These are phyloP conservation scores for Pseudococcus longispinus DNA, from an alignment of 2,888 invertebrate species.

Conservation along the genomic window DNA sequence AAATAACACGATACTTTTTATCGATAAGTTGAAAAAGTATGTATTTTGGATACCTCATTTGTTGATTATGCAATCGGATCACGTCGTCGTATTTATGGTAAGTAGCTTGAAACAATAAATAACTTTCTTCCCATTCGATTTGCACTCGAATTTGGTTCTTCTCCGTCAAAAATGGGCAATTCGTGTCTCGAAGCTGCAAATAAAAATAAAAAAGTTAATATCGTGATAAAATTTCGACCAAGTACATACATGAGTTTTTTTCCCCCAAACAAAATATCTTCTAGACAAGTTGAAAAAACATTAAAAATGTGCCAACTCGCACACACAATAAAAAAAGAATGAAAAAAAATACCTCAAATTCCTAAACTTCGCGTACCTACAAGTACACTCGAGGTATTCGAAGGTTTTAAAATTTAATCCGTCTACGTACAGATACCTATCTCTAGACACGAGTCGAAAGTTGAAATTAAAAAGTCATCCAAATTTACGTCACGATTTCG, in stretches of 20 bases:
- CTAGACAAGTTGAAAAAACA: neutral
- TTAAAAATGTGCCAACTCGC: neutral
- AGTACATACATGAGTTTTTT: neutral
- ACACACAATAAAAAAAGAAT: neutral
- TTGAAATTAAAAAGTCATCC: conserved; percentile 5
- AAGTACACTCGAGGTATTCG: neutral
- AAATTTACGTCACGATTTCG: conserved; percentile 40
- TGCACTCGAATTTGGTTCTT: conserved; percentile 78
- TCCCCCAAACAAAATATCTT: neutral
- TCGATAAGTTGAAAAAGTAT: neutral
- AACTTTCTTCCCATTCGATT: conserved; percentile 83
- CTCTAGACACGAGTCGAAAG: neutral
- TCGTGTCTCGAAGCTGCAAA: conserved; percentile 69
- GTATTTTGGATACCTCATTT: conserved; percentile 72
- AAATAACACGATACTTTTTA: neutral
- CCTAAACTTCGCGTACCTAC: neutral
- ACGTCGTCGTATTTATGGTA: conserved; percentile 86
- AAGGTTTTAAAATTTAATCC: neutral
- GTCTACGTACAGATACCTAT: too few species aligned
- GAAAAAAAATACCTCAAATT: neutral
- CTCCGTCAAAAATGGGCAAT: conserved; percentile 74
- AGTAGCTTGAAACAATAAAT: conserved; percentile 79
- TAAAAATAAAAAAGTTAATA: conserved; percentile 32
- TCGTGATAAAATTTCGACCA: neutral
- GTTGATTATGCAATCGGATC: conserved; percentile 79